Conservation (phyloP, 2,113 vertebrate genomes). For the Xyrauchen texanus region DNA sequence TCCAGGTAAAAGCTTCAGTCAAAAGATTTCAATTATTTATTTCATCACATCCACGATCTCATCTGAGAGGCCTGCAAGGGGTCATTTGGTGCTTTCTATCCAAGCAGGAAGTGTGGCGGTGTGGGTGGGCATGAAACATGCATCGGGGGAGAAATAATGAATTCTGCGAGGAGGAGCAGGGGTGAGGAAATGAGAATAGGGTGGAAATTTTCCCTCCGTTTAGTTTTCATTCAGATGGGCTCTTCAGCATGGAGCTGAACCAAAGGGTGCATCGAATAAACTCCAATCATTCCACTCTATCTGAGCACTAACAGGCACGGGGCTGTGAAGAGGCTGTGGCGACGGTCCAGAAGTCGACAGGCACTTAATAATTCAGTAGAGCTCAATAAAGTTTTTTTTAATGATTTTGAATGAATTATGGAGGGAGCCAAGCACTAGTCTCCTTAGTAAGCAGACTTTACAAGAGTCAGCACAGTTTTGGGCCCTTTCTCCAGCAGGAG, state of each 20-base stretch:
- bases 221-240: conserved; percentile 27
- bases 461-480: not conserved
- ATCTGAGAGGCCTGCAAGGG: not conserved
- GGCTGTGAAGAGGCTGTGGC: conserved; percentile 22
- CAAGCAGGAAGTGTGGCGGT: conserved; percentile 12
- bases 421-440: not conserved
- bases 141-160: conserved; percentile 2
- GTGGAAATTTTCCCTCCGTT: conserved; percentile 24
- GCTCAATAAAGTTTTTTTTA: conserved; percentile 35
- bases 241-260: not conserved
- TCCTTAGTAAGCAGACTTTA: conserved; percentile 23
- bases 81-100: conserved; percentile 28
- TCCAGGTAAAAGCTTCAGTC: conserved; percentile 27
- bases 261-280: not conserved
- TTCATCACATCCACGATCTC: conserved; percentile 40
- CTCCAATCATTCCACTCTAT: not conserved
- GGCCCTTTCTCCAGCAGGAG: not conserved
- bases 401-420: conserved; percentile 44
- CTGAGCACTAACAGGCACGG: conserved; percentile 11
- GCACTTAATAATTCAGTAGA: conserved; percentile 36
- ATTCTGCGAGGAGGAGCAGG: too few relatives aligned
- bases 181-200: not conserved
- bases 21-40: conserved; percentile 44
- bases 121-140: conserved; percentile 48
- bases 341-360: conserved; percentile 19